Conservation (phyloP, 1,140 invertebrate genomes). For the Caerostris extrusa region DNA sequence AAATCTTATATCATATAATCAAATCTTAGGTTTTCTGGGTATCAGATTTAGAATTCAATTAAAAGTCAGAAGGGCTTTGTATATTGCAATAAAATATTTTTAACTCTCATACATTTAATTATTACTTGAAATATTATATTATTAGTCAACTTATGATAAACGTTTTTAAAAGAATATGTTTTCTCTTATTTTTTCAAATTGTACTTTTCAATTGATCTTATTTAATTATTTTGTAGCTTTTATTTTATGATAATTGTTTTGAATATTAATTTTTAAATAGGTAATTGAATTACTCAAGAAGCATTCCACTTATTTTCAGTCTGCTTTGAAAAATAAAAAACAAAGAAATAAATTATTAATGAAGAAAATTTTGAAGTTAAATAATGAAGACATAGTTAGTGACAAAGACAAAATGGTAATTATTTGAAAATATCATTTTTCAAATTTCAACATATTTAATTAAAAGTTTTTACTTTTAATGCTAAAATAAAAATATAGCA, state of each 20-base stretch:
- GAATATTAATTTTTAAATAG: neutral
- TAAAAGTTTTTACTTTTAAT: neutral
- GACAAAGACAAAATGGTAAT: neutral
- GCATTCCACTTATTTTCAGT: neutral
- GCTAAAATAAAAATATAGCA: neutral
- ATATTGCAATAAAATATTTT: too few relatives aligned
- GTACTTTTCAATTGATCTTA: neutral
- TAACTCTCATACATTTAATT: too few relatives aligned
- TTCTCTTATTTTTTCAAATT: neutral
- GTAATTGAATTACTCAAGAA: neutral
- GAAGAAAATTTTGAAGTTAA: neutral
- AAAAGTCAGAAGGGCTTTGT: too few relatives aligned
- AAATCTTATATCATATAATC: too few relatives aligned
- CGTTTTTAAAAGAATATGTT: too few relatives aligned
- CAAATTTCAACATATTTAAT: neutral
- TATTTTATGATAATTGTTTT: neutral
- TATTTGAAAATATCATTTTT: neutral
- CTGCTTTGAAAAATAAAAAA: neutral
- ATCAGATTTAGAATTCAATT: too few relatives aligned
- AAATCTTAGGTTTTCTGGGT: too few relatives aligned
- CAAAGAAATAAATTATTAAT: neutral
- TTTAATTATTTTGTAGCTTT: neutral
- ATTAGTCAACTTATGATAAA: too few relatives aligned
- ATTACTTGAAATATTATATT: too few relatives aligned
- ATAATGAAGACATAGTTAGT: neutral